Evolutionary conservation across 2,888 invertebrate species (phyloP).

Genomic region (Cephus nigrinus): DNA sequence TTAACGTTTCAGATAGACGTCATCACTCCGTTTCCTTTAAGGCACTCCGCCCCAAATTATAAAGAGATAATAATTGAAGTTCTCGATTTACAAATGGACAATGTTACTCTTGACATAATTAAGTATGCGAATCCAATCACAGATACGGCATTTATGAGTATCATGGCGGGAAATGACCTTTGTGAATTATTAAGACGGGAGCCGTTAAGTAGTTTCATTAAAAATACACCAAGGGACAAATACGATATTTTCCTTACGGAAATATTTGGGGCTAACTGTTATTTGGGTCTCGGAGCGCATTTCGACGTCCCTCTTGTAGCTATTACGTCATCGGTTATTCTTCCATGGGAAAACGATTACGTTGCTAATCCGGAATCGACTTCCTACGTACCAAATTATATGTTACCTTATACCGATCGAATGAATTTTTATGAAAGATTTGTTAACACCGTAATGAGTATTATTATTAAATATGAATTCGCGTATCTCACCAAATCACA

Average conservation of each 20-base stretch:
- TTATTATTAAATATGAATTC: background rate
- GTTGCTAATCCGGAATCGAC: slow-evolving; percentile 28
- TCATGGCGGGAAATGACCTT: background rate
- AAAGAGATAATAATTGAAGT: background rate
- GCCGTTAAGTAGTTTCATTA: background rate
- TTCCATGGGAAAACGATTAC: slow-evolving; percentile 25
- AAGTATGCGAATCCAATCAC: background rate
- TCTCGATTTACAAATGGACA: background rate
- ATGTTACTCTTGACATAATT: background rate
- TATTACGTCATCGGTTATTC: slow-evolving; percentile 13
- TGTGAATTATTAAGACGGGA: background rate
- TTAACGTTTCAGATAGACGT: background rate
- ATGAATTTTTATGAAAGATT: slow-evolving; percentile 27
- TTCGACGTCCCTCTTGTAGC: slow-evolving; percentile 17
- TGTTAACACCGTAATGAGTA: slow-evolving; percentile 24
- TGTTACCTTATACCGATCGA: slow-evolving; percentile 17
- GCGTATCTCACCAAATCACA: slow-evolving; percentile 28
- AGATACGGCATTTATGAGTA: background rate
- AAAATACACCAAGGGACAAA: background rate
- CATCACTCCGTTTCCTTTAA: background rate
- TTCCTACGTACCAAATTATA: slow-evolving; percentile 24
- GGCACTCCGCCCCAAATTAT: background rate
- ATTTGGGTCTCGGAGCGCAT: slow-evolving; percentile 18
- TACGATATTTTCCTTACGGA: background rate
- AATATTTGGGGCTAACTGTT: slow-evolving; percentile 19